Base-by-base conservation (phyloP, 2,888 invertebrate species). In the Drosophila kambysellisi region DNA sequence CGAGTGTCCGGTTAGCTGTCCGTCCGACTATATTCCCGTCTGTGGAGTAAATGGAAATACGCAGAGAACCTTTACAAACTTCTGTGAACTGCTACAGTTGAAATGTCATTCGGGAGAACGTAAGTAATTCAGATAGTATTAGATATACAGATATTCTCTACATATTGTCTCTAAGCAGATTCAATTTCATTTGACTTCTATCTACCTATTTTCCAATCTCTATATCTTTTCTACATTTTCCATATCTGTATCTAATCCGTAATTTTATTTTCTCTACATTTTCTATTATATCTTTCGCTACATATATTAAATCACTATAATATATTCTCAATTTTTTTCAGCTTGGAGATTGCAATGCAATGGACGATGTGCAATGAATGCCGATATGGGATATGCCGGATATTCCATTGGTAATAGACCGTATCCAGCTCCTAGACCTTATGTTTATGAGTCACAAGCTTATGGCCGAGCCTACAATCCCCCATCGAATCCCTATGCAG, bases 1-100 rank as follows among this genome's bases (percentile, higher is more conserved):
- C 15, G 70, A 76, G 2, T 79, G 79, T 8, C 79, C 79, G 0
- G 43, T 48, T 20, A 30, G 41, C 1, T 79, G 79, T 35, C 64
- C 56, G 0, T 0, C 6, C 11, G 37, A n/a, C 0, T 52, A 20
- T 3, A 59, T 33, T 8, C 76, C 81, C 11, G 20, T 79, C 30
- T 79, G 79, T n/a, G 70, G 59, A 15, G 5, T 0, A 0, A 29
- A 35, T 0, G 70, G 20, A 5, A 30, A 41, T 33, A 37, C 41
- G 3, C 54, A 39, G 7, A 33, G 39, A 30, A 80, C 67, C 1
- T 79, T 79, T 37, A 17, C 30, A 11, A 73, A 52, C 15, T 29
- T 29, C 4, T 79, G 79, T 32, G 67, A 70, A n/a, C 9, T 80
- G 9, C 29, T 43, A 15, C 48, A 77, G 32, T 30, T 53, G 7